Base-by-base conservation (phyloP, 2,113 vertebrate genomes). In the Macquaria ambigua region DNA sequence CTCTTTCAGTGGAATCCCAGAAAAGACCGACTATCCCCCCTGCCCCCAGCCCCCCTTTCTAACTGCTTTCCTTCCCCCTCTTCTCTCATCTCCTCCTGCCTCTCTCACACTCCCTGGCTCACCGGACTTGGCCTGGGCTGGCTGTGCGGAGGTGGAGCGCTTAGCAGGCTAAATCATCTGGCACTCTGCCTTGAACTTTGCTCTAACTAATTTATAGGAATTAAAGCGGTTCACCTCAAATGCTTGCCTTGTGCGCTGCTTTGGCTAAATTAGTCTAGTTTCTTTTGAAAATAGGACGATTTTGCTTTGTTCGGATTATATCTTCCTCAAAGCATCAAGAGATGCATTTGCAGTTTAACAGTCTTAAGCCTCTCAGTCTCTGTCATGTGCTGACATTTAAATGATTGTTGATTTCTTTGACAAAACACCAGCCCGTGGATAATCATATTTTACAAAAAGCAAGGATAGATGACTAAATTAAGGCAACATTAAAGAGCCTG, bases 151-250 rank as follows among this genome's bases (percentile, higher is more conserved):
- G 93, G 93, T 86, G 93, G 92, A 92, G 84, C 83, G 55, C 91
- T 94, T 92, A 93, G 90, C 73, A 64, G 87, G 93, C 93, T 91
- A 93, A 93, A 92, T 93, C 76, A 79, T 92, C 90, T 94, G 95
- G 93, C 93, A 71, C 86, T 84, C 70, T 92, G 90, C 93, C 93
- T 90, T 89, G 86, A 94, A 94, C 93, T 93, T 92, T 93, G 91
- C 88, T 92, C 93, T 87, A 86, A 93, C 92, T 94, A 94, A 95
- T 95, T 94, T 90, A 94, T 93, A 85, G 90, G 93, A 94, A 93
- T 93, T 93, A 93, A 94, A 93, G 89, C 52, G 66, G 66, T 87
- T 93, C 85, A 92, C 92, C 90, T 93, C 85, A 83, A 68, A 89
- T 66, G 82, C 85, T 77, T 62, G 73, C 68, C 91, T 87, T 55